These are phyloP conservation scores for Tribolium madens DNA, from an alignment of 1,140 invertebrate species.

Conservation along the genomic window DNA sequence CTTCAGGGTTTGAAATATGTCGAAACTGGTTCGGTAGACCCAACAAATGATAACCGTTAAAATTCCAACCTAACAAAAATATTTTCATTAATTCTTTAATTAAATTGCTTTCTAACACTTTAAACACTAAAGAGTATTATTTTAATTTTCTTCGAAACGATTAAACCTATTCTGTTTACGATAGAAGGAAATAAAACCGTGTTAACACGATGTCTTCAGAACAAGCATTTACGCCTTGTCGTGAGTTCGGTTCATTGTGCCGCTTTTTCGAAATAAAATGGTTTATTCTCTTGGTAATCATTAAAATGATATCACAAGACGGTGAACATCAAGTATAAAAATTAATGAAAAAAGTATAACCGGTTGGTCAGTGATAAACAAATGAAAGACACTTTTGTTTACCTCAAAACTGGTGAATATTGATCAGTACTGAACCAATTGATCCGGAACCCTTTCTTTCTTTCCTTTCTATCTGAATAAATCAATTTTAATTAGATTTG, in stretches of 20 bases:
- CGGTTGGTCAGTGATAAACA: neutral
- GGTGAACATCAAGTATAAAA: too few species aligned
- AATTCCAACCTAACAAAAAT: too few species aligned
- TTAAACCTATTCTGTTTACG: constrained; percentile 4
- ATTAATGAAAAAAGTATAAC: too few species aligned
- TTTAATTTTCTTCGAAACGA: neutral
- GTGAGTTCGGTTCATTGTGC: neutral
- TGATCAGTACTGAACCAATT: neutral
- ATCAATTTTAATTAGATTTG: constrained; percentile 13
- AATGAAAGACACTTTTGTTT: neutral
- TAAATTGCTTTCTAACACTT: too few species aligned
- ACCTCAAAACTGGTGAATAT: neutral
- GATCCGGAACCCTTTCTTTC: constrained; percentile 16
- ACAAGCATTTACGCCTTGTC: constrained; percentile 13
- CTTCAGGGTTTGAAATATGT: neutral
- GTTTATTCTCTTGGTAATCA: neutral
- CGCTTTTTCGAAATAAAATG: neutral
- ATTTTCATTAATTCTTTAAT: too few species aligned
- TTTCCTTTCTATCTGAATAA: constrained; percentile 12
- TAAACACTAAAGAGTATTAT: neutral
- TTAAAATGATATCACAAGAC: neutral
- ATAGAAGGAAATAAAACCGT: constrained; percentile 18
- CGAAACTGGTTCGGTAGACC: neutral
- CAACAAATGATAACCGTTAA: neutral
- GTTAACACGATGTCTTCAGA: constrained; percentile 9